A percentile compares a stretch with the other conserved stretches of the same genome.
Conservation (phyloP, 2,797 vertebrate genomes). For the Betta splendens region DNA sequence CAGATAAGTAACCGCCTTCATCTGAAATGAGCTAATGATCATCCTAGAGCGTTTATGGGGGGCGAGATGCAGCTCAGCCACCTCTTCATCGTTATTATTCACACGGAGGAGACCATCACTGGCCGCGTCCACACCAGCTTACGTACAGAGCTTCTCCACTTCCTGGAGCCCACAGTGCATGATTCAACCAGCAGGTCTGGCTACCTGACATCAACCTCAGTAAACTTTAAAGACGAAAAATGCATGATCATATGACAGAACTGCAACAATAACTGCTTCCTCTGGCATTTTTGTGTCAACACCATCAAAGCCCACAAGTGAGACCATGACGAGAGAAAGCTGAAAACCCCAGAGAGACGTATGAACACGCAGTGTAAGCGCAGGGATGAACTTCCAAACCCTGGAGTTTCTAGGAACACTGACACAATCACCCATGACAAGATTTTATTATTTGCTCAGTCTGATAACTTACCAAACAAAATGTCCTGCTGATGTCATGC, state of each 20-base stretch:
- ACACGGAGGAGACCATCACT: too few relatives aligned
- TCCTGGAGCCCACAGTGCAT: too few relatives aligned
- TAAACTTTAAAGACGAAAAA: too few relatives aligned
- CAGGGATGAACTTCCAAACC: slow-evolving; percentile 60
- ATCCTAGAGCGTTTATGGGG: background rate
- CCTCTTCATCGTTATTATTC: background rate
- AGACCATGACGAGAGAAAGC: too few relatives aligned
- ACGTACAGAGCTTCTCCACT: too few relatives aligned
- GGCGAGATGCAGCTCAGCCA: background rate
- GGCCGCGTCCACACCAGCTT: too few relatives aligned
- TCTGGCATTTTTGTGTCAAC: slow-evolving; percentile 50
- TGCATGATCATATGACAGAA: too few relatives aligned
- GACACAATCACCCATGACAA: slow-evolving; percentile 44
- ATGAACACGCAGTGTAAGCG: background rate
- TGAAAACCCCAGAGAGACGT: too few relatives aligned
- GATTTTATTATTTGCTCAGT: slow-evolving; percentile 41
- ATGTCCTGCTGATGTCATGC: slow-evolving; percentile 21
- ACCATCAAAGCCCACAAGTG: background rate
- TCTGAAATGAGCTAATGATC: background rate
- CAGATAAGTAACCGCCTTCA: background rate
- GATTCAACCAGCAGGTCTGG: too few relatives aligned
- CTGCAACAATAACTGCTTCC: slow-evolving; percentile 30
- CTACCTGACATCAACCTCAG: too few relatives aligned
- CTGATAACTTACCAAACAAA: slow-evolving; percentile 41
- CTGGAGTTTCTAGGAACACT: slow-evolving; percentile 48